phyloP scores from a whole-genome alignment of 2,797 vertebrate genomes.

The Chanos chanos region DNA sequence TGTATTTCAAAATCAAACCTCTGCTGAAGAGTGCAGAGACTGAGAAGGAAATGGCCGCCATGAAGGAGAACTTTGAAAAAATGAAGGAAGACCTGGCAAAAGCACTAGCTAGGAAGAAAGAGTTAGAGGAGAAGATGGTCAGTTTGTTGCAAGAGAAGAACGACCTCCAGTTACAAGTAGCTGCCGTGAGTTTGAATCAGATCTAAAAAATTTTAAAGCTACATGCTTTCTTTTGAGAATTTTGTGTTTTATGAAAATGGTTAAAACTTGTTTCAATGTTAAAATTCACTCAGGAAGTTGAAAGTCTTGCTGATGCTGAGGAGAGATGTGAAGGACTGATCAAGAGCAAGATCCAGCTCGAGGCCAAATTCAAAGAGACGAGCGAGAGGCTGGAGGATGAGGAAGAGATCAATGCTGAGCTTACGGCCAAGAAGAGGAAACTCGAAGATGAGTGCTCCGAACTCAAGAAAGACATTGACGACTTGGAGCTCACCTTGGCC shows the following conservation, averaged over 20 bases:
- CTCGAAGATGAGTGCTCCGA: slow-evolving; percentile 68
- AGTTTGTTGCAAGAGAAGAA: slow-evolving; percentile 85
- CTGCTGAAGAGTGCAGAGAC: slow-evolving; percentile 83
- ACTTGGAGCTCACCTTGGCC: slow-evolving; percentile 67
- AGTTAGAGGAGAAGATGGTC: slow-evolving; percentile 89
- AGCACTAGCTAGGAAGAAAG: slow-evolving; percentile 83
- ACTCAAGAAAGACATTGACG: slow-evolving; percentile 70
- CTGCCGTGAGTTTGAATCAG: slow-evolving; percentile 68
- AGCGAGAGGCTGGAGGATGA: slow-evolving; percentile 84
- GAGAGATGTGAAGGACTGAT: slow-evolving; percentile 69
- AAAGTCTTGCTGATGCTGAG: slow-evolving; percentile 72
- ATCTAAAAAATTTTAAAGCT: background rate
- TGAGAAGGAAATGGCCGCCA: slow-evolving; percentile 81
- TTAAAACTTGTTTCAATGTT: background rate
- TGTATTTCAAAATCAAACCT: slow-evolving; percentile 89
- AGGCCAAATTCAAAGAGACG: slow-evolving; percentile 82
- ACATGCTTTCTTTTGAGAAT: too few species aligned
- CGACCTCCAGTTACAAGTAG: slow-evolving; percentile 83
- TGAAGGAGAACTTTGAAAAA: slow-evolving; percentile 75
- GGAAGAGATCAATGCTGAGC: slow-evolving; percentile 82
- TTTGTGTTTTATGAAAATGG: background rate
- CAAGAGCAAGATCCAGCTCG: slow-evolving; percentile 75
- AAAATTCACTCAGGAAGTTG: slow-evolving; percentile 50
- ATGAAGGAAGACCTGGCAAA: slow-evolving; percentile 74
- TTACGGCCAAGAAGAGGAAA: slow-evolving; percentile 75